Percentiles rank a stretch among this genome's conserved stretches.
These are phyloP conservation scores for Conistra vaccinii DNA, from an alignment of 2,888 invertebrate genomes.

Conservation along the genomic window DNA sequence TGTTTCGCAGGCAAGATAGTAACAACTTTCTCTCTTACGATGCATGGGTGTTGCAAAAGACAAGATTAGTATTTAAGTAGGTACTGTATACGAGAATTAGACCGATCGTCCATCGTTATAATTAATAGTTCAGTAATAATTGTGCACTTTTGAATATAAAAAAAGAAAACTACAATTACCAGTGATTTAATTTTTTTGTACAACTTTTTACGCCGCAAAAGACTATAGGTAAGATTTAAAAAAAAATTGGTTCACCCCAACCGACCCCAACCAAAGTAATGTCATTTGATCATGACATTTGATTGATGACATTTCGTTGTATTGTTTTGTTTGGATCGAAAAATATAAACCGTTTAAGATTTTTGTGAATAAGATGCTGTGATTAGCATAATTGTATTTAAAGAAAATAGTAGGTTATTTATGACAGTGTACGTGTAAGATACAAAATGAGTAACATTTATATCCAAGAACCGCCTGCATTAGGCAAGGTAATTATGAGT, in stretches of 20 bases:
- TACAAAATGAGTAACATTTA: slow-evolving; percentile 98
- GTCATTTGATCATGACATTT: slow-evolving; percentile 51
- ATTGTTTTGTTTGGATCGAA: slow-evolving; percentile 33
- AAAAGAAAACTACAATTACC: neutral
- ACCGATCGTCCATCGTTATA: neutral
- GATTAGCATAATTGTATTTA: neutral
- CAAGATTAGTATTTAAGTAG: neutral
- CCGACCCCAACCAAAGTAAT: too few relatives aligned
- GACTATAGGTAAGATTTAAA: too few relatives aligned
- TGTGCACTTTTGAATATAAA: neutral
- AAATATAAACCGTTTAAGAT: slow-evolving; percentile 2
- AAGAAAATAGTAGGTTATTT: slow-evolving; percentile 9
- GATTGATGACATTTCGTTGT: slow-evolving; percentile 35
- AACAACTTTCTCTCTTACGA: neutral
- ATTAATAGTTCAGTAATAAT: neutral
- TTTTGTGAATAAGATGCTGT: slow-evolving; percentile 38
- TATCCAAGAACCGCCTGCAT: slow-evolving; percentile 98
- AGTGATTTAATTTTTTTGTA: neutral
- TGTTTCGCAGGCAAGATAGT: neutral
- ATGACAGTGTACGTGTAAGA: slow-evolving; percentile 31
- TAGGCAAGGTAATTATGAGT: slow-evolving; percentile 95
- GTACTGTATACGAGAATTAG: neutral
- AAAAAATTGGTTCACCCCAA: too few relatives aligned
- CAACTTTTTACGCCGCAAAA: too few relatives aligned
- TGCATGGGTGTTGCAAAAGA: neutral